Base-by-base conservation (phyloP, 2,888 invertebrate genomes). In the Cabera pusaria region DNA sequence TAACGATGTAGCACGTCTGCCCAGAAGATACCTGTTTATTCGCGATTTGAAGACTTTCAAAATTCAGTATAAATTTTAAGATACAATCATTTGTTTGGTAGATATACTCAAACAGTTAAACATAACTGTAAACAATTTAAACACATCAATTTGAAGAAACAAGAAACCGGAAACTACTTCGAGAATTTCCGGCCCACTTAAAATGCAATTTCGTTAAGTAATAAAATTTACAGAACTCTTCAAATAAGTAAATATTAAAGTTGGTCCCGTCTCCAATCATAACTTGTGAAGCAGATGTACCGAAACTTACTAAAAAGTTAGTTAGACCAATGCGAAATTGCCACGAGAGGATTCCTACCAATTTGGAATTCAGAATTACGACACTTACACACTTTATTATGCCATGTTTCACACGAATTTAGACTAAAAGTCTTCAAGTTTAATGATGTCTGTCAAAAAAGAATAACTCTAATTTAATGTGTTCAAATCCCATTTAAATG, bases 231-330 rank as follows among this genome's bases (percentile, higher is more conserved):
- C 21, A 20, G 11, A 47, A 47, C 44, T 49, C 46, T 40, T 49
- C 31, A 52, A 50, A 48, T 44, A 39, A 49, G 40, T 48, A 48
- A 37, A 44, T 43, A 44, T 53, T 52, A 46, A 59, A 58, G 54
- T 58, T 49, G 49, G 50, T 47, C 31, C 40, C 46, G 48, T 46
- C 49, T 53, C 56, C 55, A 57, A 58, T 58, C 56, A 48, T 49
- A 64, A 57, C 56, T 60, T 52, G 43, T 28, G 38, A 27, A 39
- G 51, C 56, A 59, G 56, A 60, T 58, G 59, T 55, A 43, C 46
- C 40, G 49, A 43, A 53, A 64, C 65, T 63, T 59, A 50, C 49
- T 59, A 57, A 60, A 66, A 67, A 66, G 56, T 64, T 67, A 46
- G 44, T 44, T 33, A 32, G 37, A 38, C 24, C 36, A 33, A 23